phyloP scores from a whole-genome alignment of 2,113 vertebrate species.

The Nannospalax galili region DNA sequence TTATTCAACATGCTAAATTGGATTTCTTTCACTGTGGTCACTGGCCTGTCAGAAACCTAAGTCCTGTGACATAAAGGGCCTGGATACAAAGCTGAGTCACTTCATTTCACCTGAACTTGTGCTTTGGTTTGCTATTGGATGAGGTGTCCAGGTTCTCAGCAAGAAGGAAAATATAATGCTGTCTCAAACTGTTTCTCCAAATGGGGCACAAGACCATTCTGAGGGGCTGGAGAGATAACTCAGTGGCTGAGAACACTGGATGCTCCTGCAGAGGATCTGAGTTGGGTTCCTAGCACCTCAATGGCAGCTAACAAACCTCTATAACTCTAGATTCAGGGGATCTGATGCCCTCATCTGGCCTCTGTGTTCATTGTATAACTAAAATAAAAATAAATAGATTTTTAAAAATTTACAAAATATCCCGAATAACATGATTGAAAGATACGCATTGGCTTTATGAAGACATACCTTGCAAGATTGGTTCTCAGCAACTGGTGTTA shows the following conservation, averaged over 20 bases:
- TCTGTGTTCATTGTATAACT: no score
- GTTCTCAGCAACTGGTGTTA: background rate
- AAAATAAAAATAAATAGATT: no score
- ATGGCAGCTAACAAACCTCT: no score
- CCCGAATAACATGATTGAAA: background rate
- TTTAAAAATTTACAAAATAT: no score
- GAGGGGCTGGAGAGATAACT: no score
- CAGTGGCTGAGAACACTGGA: no score
- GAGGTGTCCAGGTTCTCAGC: slow-evolving; percentile 15
- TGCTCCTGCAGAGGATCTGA: no score
- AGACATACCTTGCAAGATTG: background rate
- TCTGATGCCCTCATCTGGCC: no score
- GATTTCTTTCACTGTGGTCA: background rate
- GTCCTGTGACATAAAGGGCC: background rate
- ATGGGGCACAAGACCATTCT: background rate
- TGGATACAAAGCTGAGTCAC: background rate
- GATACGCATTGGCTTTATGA: background rate
- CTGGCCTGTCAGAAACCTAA: slow-evolving; percentile 7
- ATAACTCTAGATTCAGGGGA: no score
- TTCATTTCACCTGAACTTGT: background rate
- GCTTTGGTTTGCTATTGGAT: background rate
- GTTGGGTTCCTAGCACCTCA: no score
- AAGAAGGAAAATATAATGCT: background rate
- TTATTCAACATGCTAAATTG: background rate
- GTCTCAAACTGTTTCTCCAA: background rate